Percentiles rank a stretch among this genome's conserved stretches.
These are phyloP conservation scores for Cephalopachus bancanus DNA, from an alignment of 2,797 vertebrate species.

Conservation along the genomic window DNA sequence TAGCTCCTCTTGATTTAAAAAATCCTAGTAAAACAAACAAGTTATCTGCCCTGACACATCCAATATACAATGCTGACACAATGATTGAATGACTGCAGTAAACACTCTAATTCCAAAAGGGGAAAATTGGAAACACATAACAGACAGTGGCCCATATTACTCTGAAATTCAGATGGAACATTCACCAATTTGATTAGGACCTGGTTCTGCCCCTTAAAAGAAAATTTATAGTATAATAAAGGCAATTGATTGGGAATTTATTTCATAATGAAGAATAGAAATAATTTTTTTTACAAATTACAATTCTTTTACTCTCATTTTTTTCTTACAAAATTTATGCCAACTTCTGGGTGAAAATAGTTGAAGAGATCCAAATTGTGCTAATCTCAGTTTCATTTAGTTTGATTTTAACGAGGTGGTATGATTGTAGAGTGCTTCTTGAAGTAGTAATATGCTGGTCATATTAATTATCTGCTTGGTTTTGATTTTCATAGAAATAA, in stretches of 20 bases:
- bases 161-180: background rate
- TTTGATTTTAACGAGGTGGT: slow-evolving; percentile 26
- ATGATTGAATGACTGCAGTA: background rate
- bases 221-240: background rate
- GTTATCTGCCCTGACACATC: background rate
- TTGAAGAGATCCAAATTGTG: background rate
- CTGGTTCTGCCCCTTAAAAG: background rate
- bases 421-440: background rate
- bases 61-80: background rate
- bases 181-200: background rate
- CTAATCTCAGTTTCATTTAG: background rate
- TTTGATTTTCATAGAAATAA: background rate
- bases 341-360: background rate
- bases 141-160: background rate
- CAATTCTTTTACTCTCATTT: background rate
- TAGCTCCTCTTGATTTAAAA: background rate
- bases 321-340: background rate
- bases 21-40: background rate
- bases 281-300: background rate
- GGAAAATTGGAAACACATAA: background rate
- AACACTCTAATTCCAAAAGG: background rate
- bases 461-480: background rate
- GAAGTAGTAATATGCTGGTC: background rate
- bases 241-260: background rate
- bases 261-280: slow-evolving; percentile 1